Conservation (phyloP, 2,113 vertebrate genomes). For the Sinocyclocheilus anophthalmus region DNA sequence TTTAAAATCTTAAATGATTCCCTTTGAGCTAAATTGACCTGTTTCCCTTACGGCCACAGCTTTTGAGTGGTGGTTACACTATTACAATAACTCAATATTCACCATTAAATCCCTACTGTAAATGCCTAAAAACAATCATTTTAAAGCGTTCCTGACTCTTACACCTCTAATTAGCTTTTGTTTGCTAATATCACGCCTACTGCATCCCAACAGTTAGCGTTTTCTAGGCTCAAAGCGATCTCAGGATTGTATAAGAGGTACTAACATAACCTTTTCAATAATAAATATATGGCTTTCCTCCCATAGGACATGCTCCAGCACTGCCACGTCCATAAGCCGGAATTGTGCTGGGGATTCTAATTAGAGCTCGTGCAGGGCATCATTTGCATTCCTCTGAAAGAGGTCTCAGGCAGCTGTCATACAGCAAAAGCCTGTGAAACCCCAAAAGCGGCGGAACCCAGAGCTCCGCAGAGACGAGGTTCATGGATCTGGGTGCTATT, state of each 20-base stretch:
- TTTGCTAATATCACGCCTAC: background rate
- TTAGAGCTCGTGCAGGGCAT: constrained; percentile 70
- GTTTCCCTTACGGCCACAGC: background rate
- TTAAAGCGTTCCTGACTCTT: background rate
- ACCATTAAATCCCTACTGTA: background rate
- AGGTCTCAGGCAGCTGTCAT: constrained; percentile 73
- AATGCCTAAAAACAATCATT: background rate
- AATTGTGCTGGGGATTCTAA: constrained; percentile 73
- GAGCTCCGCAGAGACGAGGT: constrained; percentile 68
- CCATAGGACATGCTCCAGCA: constrained; percentile 66
- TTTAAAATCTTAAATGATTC: no score
- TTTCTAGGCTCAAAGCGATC: background rate
- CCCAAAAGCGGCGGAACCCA: constrained; percentile 61
- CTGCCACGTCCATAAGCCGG: constrained; percentile 65
- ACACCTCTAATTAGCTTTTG: background rate
- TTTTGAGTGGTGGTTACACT: background rate
- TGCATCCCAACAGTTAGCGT: background rate
- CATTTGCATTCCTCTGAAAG: constrained; percentile 76
- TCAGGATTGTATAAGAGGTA: background rate
- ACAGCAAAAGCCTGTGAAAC: constrained; percentile 65
- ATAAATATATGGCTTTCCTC: no score
- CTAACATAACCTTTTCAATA: no score
- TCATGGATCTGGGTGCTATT: constrained; percentile 73
- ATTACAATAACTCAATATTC: background rate
- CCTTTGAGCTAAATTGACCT: no score